Conservation (phyloP, 2,113 vertebrate species). For the Girardinichthys multiradiatus region DNA sequence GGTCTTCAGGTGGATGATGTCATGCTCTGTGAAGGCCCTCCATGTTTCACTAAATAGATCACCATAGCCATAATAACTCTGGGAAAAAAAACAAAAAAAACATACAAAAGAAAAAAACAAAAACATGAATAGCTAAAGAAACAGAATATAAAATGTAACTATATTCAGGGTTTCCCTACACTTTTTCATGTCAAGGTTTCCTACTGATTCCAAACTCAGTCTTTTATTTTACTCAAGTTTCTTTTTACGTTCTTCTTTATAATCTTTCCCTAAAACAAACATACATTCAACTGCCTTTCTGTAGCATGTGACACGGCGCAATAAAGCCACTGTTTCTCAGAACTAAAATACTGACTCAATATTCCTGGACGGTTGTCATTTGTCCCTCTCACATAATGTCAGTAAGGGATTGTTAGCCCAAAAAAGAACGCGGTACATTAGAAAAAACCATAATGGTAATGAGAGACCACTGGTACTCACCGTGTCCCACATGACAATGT, state of each 20-base stretch:
- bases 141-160: background rate
- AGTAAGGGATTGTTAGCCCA: background rate
- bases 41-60: constrained; percentile 95
- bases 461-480: constrained; percentile 77
- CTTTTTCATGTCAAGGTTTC: too few species aligned
- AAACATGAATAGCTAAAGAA: constrained; percentile 9
- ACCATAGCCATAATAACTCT: constrained; percentile 94
- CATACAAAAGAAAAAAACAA: constrained; percentile 1
- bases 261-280: background rate
- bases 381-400: background rate
- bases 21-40: constrained; percentile 90
- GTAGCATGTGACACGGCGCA: background rate
- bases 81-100: constrained; percentile 35
- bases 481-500: constrained; percentile 98
- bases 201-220: background rate
- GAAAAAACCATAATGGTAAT: background rate
- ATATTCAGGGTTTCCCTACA: too few species aligned
- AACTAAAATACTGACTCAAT: background rate
- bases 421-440: background rate
- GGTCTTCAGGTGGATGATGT: constrained; percentile 91
- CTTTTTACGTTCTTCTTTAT: too few species aligned
- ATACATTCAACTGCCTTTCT: background rate
- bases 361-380: background rate
- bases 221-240: too few species aligned
- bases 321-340: background rate